Evolutionary conservation across 2,797 vertebrate genomes (phyloP).

Genomic region (Octomys mimax): DNA sequence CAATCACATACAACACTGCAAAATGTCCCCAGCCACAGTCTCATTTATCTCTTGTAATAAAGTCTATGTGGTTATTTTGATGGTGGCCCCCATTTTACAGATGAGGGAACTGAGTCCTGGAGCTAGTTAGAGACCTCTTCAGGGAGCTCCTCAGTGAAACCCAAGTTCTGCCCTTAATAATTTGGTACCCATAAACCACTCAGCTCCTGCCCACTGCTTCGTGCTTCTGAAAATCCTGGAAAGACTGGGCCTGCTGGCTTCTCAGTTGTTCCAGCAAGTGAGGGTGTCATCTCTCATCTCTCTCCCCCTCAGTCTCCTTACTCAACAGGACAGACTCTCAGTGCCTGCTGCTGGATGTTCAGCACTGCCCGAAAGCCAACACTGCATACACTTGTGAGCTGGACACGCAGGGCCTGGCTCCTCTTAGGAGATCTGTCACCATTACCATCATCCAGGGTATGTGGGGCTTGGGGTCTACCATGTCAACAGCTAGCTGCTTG

Average conservation of each 20-base stretch:
- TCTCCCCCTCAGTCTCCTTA: constrained; percentile 50
- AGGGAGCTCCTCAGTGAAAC: not conserved
- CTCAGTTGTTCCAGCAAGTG: not conserved
- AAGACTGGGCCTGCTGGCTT: not conserved
- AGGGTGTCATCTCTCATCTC: not conserved
- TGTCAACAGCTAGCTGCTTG: not conserved
- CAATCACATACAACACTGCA: not conserved
- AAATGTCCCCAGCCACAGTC: not conserved
- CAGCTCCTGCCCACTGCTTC: not conserved
- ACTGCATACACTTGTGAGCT: constrained; percentile 68
- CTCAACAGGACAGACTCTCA: not conserved
- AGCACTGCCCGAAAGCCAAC: constrained; percentile 65
- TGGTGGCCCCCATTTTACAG: not conserved
- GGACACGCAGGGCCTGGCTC: constrained; percentile 36
- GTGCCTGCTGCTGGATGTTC: constrained; percentile 65
- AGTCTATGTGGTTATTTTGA: not conserved
- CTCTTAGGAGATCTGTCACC: constrained; percentile 27
- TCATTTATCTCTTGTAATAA: not conserved
- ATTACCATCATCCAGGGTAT: constrained; percentile 74
- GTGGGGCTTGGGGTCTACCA: not conserved
- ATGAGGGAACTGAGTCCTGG: not conserved
- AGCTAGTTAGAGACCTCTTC: not conserved
- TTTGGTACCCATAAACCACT: not conserved
- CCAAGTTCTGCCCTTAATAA: not conserved
- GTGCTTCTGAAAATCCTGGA: not conserved